Percentiles rank a stretch among this genome's conserved stretches.
phyloP scores from a whole-genome alignment of 1,140 invertebrate species.

The Zaprionus taronus region DNA sequence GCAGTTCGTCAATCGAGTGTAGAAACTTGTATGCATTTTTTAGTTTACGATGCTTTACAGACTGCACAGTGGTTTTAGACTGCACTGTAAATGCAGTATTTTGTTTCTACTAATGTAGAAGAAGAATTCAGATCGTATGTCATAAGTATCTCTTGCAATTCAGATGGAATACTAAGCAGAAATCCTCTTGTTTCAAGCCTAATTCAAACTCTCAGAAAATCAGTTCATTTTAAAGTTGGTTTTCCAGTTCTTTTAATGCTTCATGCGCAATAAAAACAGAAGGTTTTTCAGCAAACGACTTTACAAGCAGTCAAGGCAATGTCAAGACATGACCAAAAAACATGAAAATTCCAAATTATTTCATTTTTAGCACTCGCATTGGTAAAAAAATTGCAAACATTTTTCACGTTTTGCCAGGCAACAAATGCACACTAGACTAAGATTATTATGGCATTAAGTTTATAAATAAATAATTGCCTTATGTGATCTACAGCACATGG shows the following conservation, averaged over 20 bases:
- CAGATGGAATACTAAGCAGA: background rate
- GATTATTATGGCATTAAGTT: constrained; percentile 49
- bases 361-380: constrained; percentile 1
- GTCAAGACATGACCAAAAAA: constrained; percentile 18
- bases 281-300: background rate
- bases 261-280: background rate
- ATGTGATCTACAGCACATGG: constrained; percentile 10
- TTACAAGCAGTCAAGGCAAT: background rate
- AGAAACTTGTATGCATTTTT: background rate
- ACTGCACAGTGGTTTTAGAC: constrained; percentile 1
- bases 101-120: too few species aligned
- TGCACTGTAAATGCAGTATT: background rate
- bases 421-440: constrained; percentile 8
- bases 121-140: too few species aligned
- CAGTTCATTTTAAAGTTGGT: too few species aligned
- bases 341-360: background rate
- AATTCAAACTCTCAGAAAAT: too few species aligned
- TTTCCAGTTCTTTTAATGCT: background rate
- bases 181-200: background rate
- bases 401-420: constrained; percentile 39
- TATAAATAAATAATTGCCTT: constrained; percentile 59
- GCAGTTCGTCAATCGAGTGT: constrained; percentile 6
- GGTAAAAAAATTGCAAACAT: constrained; percentile 19
- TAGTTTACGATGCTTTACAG: background rate
- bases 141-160: background rate